Percentiles rank a stretch among this genome's conserved stretches.
Conservation (phyloP, 2,888 invertebrate genomes). For the Mimas tiliae region DNA sequence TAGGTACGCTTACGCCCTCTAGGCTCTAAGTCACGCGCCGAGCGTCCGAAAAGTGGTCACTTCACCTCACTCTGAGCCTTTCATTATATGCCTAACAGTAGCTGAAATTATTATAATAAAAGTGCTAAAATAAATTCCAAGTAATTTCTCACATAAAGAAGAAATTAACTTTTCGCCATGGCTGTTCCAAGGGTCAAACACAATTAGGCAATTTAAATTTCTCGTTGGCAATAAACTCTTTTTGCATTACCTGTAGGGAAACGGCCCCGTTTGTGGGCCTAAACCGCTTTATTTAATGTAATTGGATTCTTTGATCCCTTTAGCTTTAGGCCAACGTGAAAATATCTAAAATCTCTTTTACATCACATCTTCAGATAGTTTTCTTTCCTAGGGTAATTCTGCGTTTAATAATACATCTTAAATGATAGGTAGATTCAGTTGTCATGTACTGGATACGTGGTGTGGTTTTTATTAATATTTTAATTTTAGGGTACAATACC, state of each 20-base stretch:
- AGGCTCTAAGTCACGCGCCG: no score
- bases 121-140: background rate
- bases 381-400: constrained; percentile 23
- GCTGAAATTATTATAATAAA: background rate
- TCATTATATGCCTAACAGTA: background rate
- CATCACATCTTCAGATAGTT: constrained; percentile 19
- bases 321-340: constrained; percentile 21
- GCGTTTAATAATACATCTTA: background rate
- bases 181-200: constrained; percentile 5
- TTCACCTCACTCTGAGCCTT: no score
- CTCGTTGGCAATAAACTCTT: constrained; percentile 18
- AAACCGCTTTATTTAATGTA: constrained; percentile 20
- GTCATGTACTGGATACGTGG: background rate
- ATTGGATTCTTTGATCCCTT: constrained; percentile 24
- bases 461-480: background rate
- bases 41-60: no score
- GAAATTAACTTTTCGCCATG: background rate
- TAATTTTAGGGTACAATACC: no score
- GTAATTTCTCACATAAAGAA: background rate
- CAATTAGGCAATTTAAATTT: constrained; percentile 23
- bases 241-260: constrained; percentile 12
- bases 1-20: no score
- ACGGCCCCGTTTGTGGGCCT: background rate
- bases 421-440: background rate
- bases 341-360: constrained; percentile 17